Base-by-base conservation (phyloP, 2,113 vertebrate species). In the Butorides virescens region DNA sequence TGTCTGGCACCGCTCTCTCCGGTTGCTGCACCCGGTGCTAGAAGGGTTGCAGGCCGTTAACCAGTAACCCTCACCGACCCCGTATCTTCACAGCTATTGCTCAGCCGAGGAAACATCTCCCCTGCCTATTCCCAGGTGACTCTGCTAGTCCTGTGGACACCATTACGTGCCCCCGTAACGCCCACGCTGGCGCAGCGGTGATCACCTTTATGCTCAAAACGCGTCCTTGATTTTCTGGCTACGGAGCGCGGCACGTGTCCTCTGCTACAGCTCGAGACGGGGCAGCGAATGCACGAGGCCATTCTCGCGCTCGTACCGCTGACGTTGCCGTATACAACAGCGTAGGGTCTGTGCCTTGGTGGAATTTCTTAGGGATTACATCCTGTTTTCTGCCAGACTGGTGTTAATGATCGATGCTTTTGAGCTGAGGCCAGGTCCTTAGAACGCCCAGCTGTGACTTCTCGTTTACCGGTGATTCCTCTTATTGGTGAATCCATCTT, bases 141-240 rank as follows among this genome's bases (percentile, higher is more conserved):
- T 1, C 12, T 49, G 42, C n/a, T 42, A 3, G 17, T 47, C 2
- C 1, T 14, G 32, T 63, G 22, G 30, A 9, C 13, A 14, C 50
- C 6, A 2, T 44, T 13, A 10, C 27, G 0, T 36, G 23, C 68
- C n/a, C 15, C 1, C 5, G 21, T 22, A 5, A 16, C 11, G 18
- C 0, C 1, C 14, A 14, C 5, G 2, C 32, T 32, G 47, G 49
- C 50, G 44, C 42, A 10, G 0, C 18, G n/a, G 42, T 20, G 8
- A 29, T 34, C 63, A 16, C 62, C 76, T 42, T 68, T 15, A 2
- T 25, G 42, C 37, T 55, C 32, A 63, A 67, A 62, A 30, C 5
- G 9, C 9, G 11, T 17, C 58, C 37, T 52, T 46, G 37, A 11
- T 36, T 42, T 62, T 55, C n/a, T 32, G 11, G 62, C 42, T 37